These are phyloP conservation scores for Dryobates pubescens DNA, from an alignment of 2,797 vertebrate species.

Conservation along the genomic window DNA sequence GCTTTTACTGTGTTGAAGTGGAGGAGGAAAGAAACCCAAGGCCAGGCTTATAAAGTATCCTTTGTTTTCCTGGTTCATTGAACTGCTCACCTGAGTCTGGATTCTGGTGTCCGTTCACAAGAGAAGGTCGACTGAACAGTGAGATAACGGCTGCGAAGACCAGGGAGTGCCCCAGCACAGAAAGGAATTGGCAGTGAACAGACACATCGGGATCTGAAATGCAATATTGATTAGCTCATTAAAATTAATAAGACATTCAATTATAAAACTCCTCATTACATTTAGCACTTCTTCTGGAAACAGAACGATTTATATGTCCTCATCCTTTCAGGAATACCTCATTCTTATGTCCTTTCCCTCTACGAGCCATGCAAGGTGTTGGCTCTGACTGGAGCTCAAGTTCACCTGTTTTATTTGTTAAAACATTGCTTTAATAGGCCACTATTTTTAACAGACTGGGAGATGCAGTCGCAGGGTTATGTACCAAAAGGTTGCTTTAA, in stretches of 20 bases:
- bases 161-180: neutral
- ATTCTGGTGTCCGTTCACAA: neutral
- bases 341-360: neutral
- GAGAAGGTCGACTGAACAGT: neutral
- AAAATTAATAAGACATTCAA: conserved; percentile 55
- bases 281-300: conserved; percentile 45
- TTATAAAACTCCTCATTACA: conserved; percentile 39
- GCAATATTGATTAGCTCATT: conserved; percentile 65
- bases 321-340: neutral
- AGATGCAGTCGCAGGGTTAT: neutral
- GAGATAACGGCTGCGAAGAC: neutral
- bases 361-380: neutral
- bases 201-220: conserved; percentile 30
- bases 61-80: neutral
- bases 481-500: neutral
- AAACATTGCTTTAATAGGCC: neutral
- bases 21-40: neutral
- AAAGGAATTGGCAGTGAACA: neutral
- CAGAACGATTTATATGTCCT: neutral
- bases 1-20: too few relatives aligned
- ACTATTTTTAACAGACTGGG: neutral
- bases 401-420: neutral
- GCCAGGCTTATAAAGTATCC: neutral
- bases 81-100: neutral
- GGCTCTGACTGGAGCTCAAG: neutral